Conservation (phyloP, 1,140 invertebrate genomes). For the Fopius arisanus region DNA sequence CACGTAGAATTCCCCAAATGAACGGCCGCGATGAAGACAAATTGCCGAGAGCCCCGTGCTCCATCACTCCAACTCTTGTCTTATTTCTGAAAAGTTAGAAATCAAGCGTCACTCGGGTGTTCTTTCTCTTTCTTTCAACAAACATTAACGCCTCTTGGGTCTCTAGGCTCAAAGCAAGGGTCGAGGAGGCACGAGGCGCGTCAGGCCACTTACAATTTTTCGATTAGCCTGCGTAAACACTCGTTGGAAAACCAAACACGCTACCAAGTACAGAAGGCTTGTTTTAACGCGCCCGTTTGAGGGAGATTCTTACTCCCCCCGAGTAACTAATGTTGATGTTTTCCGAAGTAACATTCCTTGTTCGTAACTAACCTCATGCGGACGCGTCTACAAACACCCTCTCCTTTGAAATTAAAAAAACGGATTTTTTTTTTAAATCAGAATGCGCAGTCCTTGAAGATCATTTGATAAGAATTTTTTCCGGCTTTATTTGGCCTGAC, state of each 20-base stretch:
- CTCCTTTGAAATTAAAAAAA: neutral
- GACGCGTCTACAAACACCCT: neutral
- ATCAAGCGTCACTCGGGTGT: neutral
- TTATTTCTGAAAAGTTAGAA: neutral
- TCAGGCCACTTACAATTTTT: slow-evolving; percentile 30
- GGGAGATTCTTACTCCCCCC: neutral
- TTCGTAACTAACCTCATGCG: slow-evolving; percentile 6
- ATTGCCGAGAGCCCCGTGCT: neutral
- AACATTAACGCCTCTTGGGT: neutral
- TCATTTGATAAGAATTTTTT: too few species aligned
- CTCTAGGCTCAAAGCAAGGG: neutral
- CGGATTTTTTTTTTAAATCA: too few species aligned
- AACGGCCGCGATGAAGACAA: neutral
- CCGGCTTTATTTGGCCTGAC: too few species aligned
- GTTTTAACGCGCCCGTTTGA: slow-evolving; percentile 18
- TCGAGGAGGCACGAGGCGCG: neutral
- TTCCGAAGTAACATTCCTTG: slow-evolving; percentile 34
- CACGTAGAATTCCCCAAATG: neutral
- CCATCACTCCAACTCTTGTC: neutral
- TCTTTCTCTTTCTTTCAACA: neutral
- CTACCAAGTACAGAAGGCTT: neutral
- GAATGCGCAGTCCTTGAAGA: too few species aligned
- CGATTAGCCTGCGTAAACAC: slow-evolving; percentile 34
- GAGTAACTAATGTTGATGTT: slow-evolving; percentile 14
- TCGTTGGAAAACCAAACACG: slow-evolving; percentile 29